phyloP scores from a whole-genome alignment of 2,113 vertebrate species.

The Ceuthmochares aereus region DNA sequence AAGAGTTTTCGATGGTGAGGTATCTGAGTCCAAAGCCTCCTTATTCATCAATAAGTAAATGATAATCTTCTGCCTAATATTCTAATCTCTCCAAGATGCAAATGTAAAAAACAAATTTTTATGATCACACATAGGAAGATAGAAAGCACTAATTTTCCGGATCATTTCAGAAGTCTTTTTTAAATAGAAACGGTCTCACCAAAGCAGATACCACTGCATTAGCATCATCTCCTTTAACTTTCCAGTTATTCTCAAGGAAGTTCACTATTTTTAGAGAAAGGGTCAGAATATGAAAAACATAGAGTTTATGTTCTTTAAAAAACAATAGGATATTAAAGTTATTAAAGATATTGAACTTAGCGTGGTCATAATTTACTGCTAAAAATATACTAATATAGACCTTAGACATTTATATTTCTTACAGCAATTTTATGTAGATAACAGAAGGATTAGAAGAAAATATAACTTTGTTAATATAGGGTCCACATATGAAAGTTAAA shows the following conservation, averaged over 20 bases:
- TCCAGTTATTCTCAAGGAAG: not conserved
- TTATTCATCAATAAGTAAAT: not conserved
- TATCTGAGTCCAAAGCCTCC: not conserved
- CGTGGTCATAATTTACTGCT: not conserved
- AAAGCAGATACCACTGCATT: not conserved
- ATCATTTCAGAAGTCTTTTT: not conserved
- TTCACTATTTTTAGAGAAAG: not conserved
- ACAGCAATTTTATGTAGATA: not conserved
- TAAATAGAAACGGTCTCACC: not conserved
- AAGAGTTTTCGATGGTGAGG: not conserved
- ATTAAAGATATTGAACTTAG: not conserved
- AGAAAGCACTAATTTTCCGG: not conserved
- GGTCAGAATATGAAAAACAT: not conserved
- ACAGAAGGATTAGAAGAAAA: not conserved
- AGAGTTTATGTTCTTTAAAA: not conserved
- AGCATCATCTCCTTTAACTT: not conserved
- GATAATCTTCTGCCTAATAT: not conserved
- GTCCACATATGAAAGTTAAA: not conserved
- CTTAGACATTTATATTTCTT: not conserved
- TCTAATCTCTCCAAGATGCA: not conserved
- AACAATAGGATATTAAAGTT: not conserved
- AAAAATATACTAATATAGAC: not conserved
- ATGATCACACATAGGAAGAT: not conserved
- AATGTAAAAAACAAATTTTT: not conserved
- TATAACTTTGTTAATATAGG: not conserved